Percentiles rank a stretch among this genome's conserved stretches.
phyloP scores from a whole-genome alignment of 2,113 vertebrate genomes.

The Limnothrissa miodon region DNA sequence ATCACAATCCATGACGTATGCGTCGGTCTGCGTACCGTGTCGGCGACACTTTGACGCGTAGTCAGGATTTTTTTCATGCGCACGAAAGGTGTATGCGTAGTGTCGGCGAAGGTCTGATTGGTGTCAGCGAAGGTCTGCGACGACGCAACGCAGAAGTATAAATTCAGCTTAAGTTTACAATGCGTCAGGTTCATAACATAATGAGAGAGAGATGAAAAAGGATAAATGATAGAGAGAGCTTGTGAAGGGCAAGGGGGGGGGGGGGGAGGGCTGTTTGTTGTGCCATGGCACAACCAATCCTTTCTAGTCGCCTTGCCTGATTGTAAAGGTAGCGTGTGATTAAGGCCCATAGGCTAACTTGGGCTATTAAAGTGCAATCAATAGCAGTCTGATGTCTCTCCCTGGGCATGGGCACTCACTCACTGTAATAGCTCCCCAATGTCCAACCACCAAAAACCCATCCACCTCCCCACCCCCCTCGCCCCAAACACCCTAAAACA shows the following conservation, averaged over 20 bases:
- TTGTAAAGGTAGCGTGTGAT: constrained; percentile 43
- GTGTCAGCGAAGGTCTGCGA: no score
- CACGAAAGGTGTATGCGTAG: no score
- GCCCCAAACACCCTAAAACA: no score
- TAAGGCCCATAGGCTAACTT: constrained; percentile 51
- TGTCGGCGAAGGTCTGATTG: no score
- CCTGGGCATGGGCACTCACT: constrained; percentile 9
- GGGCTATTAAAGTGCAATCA: constrained; percentile 51
- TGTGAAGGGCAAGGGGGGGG: neutral
- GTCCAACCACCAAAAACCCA: neutral
- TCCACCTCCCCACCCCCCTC: neutral
- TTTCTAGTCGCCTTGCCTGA: neutral
- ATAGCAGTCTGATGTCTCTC: constrained; percentile 44
- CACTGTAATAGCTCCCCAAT: neutral
- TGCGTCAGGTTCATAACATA: no score
- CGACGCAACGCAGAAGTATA: no score
- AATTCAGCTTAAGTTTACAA: no score
- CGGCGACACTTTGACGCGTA: no score
- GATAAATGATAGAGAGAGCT: constrained; percentile 23
- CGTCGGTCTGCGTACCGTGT: no score
- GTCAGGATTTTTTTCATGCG: no score
- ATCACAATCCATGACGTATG: no score
- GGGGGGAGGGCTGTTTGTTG: neutral
- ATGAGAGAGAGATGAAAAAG: constrained; percentile 51
- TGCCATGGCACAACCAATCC: neutral